Evolutionary conservation across 2,888 invertebrate genomes (phyloP).

Genomic region (Epirrhoe alternata): DNA sequence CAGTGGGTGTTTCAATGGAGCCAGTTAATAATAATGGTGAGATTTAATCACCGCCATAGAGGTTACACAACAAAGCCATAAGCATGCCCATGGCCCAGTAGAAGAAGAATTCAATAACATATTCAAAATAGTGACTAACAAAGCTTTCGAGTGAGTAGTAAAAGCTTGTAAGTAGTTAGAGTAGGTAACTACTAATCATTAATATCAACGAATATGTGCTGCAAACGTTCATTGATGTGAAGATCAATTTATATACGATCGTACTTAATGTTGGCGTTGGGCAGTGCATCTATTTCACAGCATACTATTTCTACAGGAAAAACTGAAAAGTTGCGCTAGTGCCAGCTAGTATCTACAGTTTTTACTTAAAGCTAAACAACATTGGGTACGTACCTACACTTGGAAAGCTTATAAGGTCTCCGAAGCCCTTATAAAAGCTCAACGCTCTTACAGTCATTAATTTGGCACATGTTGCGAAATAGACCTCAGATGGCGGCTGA

Average conservation of each 20-base stretch:
- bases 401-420: conserved; percentile 1
- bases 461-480: conserved; percentile 77
- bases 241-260: conserved; percentile 40
- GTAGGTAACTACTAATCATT: conserved; percentile 67
- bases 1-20: conserved; percentile 85
- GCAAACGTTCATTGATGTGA: conserved; percentile 38
- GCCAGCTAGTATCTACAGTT: too few species aligned
- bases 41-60: conserved; percentile 84
- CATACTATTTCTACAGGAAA: neutral
- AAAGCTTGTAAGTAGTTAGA: conserved; percentile 62
- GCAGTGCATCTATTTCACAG: neutral
- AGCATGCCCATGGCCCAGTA: conserved; percentile 76
- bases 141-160: conserved; percentile 64
- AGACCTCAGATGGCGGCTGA: conserved; percentile 71
- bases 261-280: conserved; percentile 13
- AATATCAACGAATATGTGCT: conserved; percentile 49
- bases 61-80: conserved; percentile 80
- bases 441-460: conserved; percentile 54
- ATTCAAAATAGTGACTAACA: conserved; percentile 76
- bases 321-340: neutral
- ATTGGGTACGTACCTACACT: conserved; percentile 17
- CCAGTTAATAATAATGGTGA: conserved; percentile 85
- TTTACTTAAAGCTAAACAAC: conserved; percentile 1
- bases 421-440: conserved; percentile 56
- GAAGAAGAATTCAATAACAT: conserved; percentile 67